These are phyloP conservation scores for Ferdinandea cuprea DNA, from an alignment of 2,888 invertebrate species.

Conservation along the genomic window DNA sequence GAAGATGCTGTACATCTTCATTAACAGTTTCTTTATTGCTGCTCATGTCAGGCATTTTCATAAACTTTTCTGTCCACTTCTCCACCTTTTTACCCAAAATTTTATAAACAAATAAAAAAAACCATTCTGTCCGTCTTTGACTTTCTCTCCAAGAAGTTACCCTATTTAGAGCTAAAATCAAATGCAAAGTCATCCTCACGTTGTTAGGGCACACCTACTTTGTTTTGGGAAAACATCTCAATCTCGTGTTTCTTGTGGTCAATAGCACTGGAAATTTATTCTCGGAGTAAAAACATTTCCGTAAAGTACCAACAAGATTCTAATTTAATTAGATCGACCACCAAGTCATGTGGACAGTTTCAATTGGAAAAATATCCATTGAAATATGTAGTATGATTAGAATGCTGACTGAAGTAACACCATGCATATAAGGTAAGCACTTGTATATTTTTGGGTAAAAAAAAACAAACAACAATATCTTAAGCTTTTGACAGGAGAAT, in stretches of 20 bases:
- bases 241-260: slow-evolving; percentile 21
- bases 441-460: background rate
- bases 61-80: background rate
- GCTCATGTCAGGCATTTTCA: too few relatives aligned
- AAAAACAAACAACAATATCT: background rate
- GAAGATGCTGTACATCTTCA: too few relatives aligned
- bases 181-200: slow-evolving; percentile 4
- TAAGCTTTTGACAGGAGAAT: slow-evolving; percentile 11
- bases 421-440: slow-evolving; percentile 31
- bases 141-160: background rate
- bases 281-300: background rate
- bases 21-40: too few relatives aligned
- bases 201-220: background rate
- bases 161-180: background rate
- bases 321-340: slow-evolving; percentile 32
- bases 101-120: slow-evolving; percentile 2
- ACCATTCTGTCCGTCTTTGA: background rate
- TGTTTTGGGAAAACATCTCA: background rate
- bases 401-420: slow-evolving; percentile 29
- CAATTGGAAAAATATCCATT: slow-evolving; percentile 1
- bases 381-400: slow-evolving; percentile 19
- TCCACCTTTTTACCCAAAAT: background rate
- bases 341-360: background rate
- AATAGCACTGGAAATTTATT: slow-evolving; percentile 7
- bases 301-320: background rate